A percentile compares a stretch with the other conserved stretches of the same genome.
phyloP scores from a whole-genome alignment of 2,113 vertebrate species.

The Myxocyprinus asiaticus region DNA sequence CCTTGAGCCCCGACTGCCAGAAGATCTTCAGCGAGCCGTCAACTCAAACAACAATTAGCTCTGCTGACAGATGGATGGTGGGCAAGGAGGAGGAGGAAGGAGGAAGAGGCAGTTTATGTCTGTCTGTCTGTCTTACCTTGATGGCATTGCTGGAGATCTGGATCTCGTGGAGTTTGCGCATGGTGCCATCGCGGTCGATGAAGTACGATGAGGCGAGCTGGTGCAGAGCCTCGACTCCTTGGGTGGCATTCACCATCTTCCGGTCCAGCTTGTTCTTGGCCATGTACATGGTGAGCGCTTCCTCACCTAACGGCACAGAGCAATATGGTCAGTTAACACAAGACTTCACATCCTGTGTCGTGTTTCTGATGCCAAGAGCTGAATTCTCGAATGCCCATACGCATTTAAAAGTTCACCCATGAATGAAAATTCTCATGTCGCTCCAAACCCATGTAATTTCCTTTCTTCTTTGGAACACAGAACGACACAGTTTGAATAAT shows the following conservation, averaged over 20 bases:
- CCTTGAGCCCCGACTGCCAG: slow-evolving; percentile 63
- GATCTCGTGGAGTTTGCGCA: slow-evolving; percentile 97
- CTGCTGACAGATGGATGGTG: slow-evolving; percentile 54
- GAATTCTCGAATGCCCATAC: neutral
- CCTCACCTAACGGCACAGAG: slow-evolving; percentile 82
- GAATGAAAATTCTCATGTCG: neutral
- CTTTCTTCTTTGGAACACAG: neutral
- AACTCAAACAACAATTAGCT: slow-evolving; percentile 66
- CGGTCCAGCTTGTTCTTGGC: slow-evolving; percentile 95
- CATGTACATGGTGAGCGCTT: slow-evolving; percentile 98
- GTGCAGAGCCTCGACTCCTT: slow-evolving; percentile 95
- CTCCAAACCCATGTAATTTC: neutral
- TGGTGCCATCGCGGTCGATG: slow-evolving; percentile 96
- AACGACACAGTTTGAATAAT: too few species aligned
- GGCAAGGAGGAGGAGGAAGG: slow-evolving; percentile 21
- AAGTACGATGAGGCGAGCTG: slow-evolving; percentile 98
- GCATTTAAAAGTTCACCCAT: neutral
- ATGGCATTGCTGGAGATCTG: slow-evolving; percentile 98
- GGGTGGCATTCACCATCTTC: slow-evolving; percentile 89
- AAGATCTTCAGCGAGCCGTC: slow-evolving; percentile 71
- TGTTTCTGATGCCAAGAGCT: neutral
- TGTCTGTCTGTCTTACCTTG: slow-evolving; percentile 79
- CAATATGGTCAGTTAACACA: slow-evolving; percentile 23
- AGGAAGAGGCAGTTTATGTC: neutral
- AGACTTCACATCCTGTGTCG: neutral